These are phyloP conservation scores for Timema podura DNA, from an alignment of 2,888 invertebrate species.

Conservation along the genomic window DNA sequence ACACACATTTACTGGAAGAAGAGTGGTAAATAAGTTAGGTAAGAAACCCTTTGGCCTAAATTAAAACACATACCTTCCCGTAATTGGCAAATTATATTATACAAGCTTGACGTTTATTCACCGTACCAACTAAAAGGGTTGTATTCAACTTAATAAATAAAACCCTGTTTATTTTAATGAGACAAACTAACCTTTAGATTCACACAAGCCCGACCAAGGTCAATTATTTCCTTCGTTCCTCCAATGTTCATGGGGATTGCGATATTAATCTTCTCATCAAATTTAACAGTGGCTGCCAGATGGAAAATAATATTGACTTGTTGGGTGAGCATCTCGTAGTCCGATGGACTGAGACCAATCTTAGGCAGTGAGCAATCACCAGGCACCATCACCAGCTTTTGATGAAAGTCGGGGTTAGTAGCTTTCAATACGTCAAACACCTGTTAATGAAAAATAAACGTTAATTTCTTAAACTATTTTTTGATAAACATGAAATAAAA, in stretches of 20 bases:
- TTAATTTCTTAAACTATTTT: too few relatives aligned
- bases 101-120: too few relatives aligned
- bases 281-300: slow-evolving; percentile 7
- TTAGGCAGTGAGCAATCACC: neutral
- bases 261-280: neutral
- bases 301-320: neutral
- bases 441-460: neutral
- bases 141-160: too few relatives aligned
- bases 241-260: neutral
- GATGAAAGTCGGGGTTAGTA: neutral
- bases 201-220: neutral
- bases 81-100: too few relatives aligned
- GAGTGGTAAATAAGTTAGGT: too few relatives aligned
- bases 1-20: too few relatives aligned
- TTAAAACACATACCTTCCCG: too few relatives aligned
- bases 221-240: neutral
- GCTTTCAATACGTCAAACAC: slow-evolving; percentile 8
- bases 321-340: slow-evolving; percentile 4
- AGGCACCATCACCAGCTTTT: slow-evolving; percentile 1
- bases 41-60: too few relatives aligned
- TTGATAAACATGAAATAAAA: too few relatives aligned
- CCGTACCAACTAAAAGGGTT: too few relatives aligned
- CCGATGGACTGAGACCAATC: slow-evolving; percentile 2
- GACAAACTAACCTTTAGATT: neutral
- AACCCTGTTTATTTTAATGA: too few relatives aligned